Base-by-base conservation (phyloP, 1,140 invertebrate genomes). In the Brachionus koreanus region DNA sequence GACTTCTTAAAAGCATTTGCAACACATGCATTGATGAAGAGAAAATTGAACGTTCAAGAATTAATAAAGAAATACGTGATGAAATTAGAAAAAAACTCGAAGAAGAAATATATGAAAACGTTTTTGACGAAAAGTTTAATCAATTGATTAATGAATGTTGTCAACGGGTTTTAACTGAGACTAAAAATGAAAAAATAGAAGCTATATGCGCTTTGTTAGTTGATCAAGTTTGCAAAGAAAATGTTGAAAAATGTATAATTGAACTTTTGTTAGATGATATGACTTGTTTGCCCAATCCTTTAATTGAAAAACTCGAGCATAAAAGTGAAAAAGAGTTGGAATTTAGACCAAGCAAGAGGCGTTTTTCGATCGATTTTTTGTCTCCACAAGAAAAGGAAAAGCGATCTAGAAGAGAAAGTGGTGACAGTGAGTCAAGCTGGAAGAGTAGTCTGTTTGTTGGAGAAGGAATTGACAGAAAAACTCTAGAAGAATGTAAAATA, bases 201-300 rank as follows among this genome's bases (percentile, higher is more conserved):
- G 5, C 12, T 13, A 79, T 79, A 4, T 79, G n/a, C 43, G 10
- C 0, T 12, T 25, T 10, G 2, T 12, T 74, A 46, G 23, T 79
- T 43, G 76, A 79, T n/a, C 33, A 79, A 52, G n/a, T 79, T 37
- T 65, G 12, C 10, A 43, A 39, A 23, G 19, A 79, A 79, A 65
- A 9, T 29, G 4, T 61, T 61, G 29, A 79, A 61, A 79, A 79
- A 61, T 79, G 76, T 61, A 12, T 79, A 61, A 37, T 79, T 25
- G 76, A 79, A 12, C 16, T 79, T 37, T 19, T 79, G n/a, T 79
- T 57, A 7, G 76, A 79, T 10, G 76, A 79, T 23, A 79, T 79
- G 46, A 57, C 16, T 23, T 61, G 33, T 19, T 49, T 61, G 5
- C 39, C 69, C 3, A 79, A 79, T 1, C 25, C 46, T 5, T 23